Evolutionary conservation across 2,113 vertebrate genomes (phyloP).

Genomic region (Otis tarda): DNA sequence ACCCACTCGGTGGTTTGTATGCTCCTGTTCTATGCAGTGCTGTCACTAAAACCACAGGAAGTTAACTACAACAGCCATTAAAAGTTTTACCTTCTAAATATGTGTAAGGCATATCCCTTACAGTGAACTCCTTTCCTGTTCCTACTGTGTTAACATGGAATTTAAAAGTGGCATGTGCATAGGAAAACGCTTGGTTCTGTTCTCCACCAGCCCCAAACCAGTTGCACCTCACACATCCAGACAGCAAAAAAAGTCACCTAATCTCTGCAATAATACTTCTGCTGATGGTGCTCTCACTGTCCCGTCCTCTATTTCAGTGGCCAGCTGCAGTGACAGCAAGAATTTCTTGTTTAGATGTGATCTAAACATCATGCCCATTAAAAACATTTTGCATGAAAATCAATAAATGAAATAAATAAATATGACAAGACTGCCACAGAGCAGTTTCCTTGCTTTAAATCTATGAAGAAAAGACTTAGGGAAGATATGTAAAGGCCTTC

Average conservation of each 20-base stretch:
- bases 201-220: neutral
- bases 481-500: neutral
- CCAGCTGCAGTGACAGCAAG: neutral
- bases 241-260: neutral
- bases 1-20: neutral
- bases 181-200: neutral
- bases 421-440: neutral
- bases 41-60: neutral
- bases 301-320: neutral
- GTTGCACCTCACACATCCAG: neutral
- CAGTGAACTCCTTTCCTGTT: neutral
- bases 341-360: neutral
- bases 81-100: neutral
- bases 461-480: neutral
- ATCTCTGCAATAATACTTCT: neutral
- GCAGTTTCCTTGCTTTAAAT: neutral
- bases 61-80: neutral
- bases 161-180: neutral
- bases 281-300: neutral
- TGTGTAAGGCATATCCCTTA: neutral
- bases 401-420: neutral
- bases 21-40: neutral
- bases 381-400: neutral
- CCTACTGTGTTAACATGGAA: neutral
- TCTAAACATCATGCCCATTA: neutral